Conservation (phyloP, 1,140 invertebrate species). For the Scaptomyza hsui region DNA sequence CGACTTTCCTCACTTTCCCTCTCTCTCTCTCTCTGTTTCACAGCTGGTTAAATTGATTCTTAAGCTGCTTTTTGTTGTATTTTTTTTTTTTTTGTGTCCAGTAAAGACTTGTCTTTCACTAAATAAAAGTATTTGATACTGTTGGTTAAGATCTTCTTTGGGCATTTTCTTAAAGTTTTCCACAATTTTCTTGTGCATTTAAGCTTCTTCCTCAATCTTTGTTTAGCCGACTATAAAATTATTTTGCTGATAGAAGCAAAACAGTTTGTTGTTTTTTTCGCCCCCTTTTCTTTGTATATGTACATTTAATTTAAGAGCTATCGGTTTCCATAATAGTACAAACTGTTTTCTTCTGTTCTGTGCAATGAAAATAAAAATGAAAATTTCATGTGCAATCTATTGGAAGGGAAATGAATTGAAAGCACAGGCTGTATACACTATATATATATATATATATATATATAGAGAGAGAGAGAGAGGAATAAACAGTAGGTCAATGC, state of each 20-base stretch:
- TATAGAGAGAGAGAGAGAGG: too few relatives aligned
- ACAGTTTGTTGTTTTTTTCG: not conserved
- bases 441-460: not conserved
- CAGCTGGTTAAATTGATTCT: not conserved
- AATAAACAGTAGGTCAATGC: constrained; percentile 4
- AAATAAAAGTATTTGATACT: too few relatives aligned
- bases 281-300: not conserved
- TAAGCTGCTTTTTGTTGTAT: not conserved
- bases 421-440: not conserved
- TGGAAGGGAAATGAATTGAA: not conserved
- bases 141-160: too few relatives aligned
- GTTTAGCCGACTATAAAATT: not conserved
- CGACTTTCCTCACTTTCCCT: not conserved
- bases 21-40: not conserved
- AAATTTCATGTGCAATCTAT: not conserved
- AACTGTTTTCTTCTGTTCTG: not conserved
- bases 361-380: constrained; percentile 1
- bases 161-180: too few relatives aligned
- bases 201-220: not conserved
- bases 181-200: too few relatives aligned
- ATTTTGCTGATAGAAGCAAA: not conserved
- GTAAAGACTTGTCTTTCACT: too few relatives aligned
- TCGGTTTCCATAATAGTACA: not conserved
- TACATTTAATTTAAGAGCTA: not conserved
- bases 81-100: too few relatives aligned